Conservation (phyloP, 2,113 vertebrate species). For the Chaenogobius annularis region DNA sequence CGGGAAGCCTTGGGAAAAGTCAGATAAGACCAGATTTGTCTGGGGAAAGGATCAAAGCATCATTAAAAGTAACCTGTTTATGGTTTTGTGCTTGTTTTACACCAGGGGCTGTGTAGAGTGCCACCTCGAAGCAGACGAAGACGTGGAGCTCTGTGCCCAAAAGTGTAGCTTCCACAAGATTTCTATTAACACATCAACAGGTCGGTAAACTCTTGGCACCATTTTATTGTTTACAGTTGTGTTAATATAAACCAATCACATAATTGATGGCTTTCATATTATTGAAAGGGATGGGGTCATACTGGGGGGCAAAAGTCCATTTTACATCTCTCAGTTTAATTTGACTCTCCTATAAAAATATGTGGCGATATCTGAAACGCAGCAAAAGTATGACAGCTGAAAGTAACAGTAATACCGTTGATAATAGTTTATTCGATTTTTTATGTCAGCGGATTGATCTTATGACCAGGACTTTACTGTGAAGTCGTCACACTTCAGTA, state of each 20-base stretch:
- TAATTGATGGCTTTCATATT: too few species aligned
- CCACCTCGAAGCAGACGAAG: constrained; percentile 80
- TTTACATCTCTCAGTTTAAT: too few species aligned
- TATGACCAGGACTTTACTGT: too few species aligned
- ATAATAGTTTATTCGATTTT: too few species aligned
- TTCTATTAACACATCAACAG: constrained; percentile 82
- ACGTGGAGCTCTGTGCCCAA: constrained; percentile 77
- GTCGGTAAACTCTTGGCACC: constrained; percentile 59
- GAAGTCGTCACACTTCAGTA: too few species aligned
- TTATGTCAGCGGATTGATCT: too few species aligned
- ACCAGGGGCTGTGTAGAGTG: constrained; percentile 92
- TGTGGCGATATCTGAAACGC: too few species aligned
- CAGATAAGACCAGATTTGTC: constrained; percentile 55
- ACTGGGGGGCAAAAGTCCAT: too few species aligned
- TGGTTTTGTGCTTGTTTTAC: constrained; percentile 45
- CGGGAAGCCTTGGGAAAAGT: constrained; percentile 58
- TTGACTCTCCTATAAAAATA: too few species aligned
- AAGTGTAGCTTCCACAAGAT: constrained; percentile 83
- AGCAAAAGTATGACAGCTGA: too few species aligned
- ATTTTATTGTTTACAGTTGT: not conserved
- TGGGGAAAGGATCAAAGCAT: constrained; percentile 42
- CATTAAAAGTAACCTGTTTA: constrained; percentile 37
- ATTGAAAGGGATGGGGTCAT: too few species aligned
- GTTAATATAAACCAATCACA: not conserved
- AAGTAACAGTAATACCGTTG: too few species aligned